Evolutionary conservation across 2,888 invertebrate genomes (phyloP).

Genomic region (Enchytraeus crypticus): DNA sequence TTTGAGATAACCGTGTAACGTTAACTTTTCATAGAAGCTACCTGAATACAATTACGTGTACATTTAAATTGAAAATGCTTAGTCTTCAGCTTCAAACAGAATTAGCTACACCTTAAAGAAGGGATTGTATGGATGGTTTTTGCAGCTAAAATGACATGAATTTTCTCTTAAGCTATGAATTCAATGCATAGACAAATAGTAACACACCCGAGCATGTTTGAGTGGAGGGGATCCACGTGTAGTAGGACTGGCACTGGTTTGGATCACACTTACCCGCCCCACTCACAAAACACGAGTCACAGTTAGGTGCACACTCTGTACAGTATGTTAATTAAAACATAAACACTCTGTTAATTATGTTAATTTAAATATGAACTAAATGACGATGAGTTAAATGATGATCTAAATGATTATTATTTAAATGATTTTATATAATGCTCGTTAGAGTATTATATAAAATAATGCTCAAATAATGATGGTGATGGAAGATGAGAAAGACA

Average conservation of each 20-base stretch:
- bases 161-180: not conserved
- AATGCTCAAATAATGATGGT: not conserved
- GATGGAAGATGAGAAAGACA: too few species aligned
- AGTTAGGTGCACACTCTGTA: constrained; percentile 18
- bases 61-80: too few species aligned
- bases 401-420: not conserved
- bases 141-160: not conserved
- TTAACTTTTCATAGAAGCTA: too few species aligned
- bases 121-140: not conserved
- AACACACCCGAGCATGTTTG: constrained; percentile 12
- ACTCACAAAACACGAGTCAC: constrained; percentile 11
- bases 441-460: not conserved
- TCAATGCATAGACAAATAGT: not conserved
- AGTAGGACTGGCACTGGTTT: constrained; percentile 2
- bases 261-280: constrained; percentile 13
- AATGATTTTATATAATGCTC: not conserved
- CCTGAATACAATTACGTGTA: too few species aligned
- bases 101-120: too few species aligned
- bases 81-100: too few species aligned
- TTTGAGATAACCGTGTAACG: too few species aligned
- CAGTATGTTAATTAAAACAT: not conserved
- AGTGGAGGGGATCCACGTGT: constrained; percentile 7
- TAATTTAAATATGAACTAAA: too few species aligned
- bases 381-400: not conserved
- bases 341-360: not conserved